These are phyloP conservation scores for Tetranychus piercei DNA, from an alignment of 2,888 invertebrate genomes.

Conservation along the genomic window DNA sequence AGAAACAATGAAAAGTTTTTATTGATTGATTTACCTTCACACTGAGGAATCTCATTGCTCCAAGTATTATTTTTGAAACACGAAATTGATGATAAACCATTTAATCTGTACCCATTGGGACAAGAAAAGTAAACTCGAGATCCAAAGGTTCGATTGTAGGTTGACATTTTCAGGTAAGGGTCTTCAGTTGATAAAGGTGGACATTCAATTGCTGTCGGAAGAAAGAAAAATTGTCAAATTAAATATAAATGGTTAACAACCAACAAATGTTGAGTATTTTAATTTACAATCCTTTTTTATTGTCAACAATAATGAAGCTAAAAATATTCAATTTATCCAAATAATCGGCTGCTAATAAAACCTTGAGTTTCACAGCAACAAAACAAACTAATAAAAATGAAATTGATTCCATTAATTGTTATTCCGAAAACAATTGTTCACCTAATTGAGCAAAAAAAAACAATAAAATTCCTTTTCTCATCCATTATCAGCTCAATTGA, in stretches of 20 bases:
- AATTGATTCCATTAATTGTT: not conserved
- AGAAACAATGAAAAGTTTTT: not conserved
- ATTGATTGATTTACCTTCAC: constrained; percentile 32
- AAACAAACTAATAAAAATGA: not conserved
- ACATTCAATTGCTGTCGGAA: constrained; percentile 42
- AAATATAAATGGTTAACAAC: not conserved
- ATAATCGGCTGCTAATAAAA: no score
- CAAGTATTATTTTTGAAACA: constrained; percentile 60
- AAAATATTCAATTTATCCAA: no score
- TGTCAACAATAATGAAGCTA: no score
- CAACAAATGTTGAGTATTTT: no score
- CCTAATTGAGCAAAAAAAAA: no score
- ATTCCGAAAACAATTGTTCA: no score
- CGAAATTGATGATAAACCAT: constrained; percentile 55
- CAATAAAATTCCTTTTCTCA: no score
- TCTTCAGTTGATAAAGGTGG: constrained; percentile 48
- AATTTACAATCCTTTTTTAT: no score
- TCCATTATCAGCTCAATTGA: no score
- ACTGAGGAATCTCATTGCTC: constrained; percentile 56
- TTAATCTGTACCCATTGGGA: constrained; percentile 59
- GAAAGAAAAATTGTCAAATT: constrained; percentile 7
- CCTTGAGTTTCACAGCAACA: no score
- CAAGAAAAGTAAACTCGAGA: constrained; percentile 63
- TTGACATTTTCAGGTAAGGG: constrained; percentile 52
- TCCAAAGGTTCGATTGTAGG: constrained; percentile 60